Percentiles rank a stretch among this genome's conserved stretches.
Evolutionary conservation across 2,888 invertebrate genomes (phyloP).

Genomic region (Junonia oenone): DNA sequence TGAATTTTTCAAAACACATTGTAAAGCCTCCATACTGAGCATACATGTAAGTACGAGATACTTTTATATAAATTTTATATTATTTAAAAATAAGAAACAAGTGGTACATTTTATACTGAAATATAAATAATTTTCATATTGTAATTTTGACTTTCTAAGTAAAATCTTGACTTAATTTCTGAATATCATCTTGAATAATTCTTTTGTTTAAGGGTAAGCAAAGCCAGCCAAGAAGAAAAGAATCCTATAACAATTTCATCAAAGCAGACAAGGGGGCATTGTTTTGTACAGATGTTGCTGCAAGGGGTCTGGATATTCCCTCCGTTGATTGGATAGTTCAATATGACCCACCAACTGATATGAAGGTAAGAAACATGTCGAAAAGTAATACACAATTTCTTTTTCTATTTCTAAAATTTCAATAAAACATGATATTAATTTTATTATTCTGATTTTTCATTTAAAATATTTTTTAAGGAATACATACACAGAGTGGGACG

Average conservation of each 20-base stretch:
- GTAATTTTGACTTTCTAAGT: no score
- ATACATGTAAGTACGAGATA: constrained; percentile 98
- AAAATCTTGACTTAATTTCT: no score
- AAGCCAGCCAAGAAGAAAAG: constrained; percentile 96
- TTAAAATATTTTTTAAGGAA: constrained; percentile 79
- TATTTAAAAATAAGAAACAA: no score
- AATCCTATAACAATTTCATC: constrained; percentile 97
- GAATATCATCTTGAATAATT: no score
- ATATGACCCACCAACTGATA: constrained; percentile 99
- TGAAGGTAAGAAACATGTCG: constrained; percentile 87
- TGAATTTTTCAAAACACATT: constrained; percentile 92
- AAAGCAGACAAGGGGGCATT: constrained; percentile 93
- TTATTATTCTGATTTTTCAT: background rate
- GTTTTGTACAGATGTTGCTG: constrained; percentile 98
- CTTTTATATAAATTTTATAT: no score
- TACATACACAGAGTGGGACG: constrained; percentile 99
- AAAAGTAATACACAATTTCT: background rate
- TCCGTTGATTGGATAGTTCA: constrained; percentile 99
- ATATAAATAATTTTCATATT: no score
- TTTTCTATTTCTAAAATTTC: no score
- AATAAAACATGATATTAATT: no score
- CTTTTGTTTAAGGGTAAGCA: constrained; percentile 90
- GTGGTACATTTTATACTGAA: no score
- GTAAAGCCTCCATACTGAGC: constrained; percentile 93
- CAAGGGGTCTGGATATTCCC: constrained; percentile 96